phyloP scores from a whole-genome alignment of 2,888 invertebrate genomes.

The Agonopterix heracliana region DNA sequence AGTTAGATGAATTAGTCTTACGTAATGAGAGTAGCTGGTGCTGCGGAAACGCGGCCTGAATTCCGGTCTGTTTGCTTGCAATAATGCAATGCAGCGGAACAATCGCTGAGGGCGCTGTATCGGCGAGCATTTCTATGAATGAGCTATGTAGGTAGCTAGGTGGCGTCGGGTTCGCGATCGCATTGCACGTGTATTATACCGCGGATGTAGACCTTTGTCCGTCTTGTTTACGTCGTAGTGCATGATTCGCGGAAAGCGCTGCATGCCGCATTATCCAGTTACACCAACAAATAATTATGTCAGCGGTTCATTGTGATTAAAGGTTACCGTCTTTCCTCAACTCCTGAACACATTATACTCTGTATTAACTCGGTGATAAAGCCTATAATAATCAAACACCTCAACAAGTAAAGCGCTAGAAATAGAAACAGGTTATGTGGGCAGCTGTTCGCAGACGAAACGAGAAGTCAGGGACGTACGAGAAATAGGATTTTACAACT shows the following conservation, averaged over 20 bases:
- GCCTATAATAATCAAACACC: slow-evolving; percentile 41
- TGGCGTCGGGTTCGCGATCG: slow-evolving; percentile 45
- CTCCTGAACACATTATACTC: slow-evolving; percentile 23
- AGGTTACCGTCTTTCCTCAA: slow-evolving; percentile 36
- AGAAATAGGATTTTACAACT: slow-evolving; percentile 43
- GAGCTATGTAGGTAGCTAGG: slow-evolving; percentile 31
- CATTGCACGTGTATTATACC: slow-evolving; percentile 32
- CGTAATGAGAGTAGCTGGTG: slow-evolving; percentile 20
- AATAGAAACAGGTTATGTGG: slow-evolving; percentile 65
- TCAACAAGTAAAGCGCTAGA: slow-evolving; percentile 27
- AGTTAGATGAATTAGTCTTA: slow-evolving; percentile 10
- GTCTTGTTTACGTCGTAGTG: slow-evolving; percentile 46
- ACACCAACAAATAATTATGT: slow-evolving; percentile 65
- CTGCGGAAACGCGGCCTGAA: slow-evolving; percentile 41
- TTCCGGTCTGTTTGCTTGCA: slow-evolving; percentile 44
- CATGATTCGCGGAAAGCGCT: slow-evolving; percentile 54
- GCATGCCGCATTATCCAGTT: slow-evolving; percentile 50
- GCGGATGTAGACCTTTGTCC: slow-evolving; percentile 47
- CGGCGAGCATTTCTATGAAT: slow-evolving; percentile 50
- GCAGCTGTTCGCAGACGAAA: slow-evolving; percentile 54
- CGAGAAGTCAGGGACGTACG: slow-evolving; percentile 52
- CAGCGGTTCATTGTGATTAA: slow-evolving; percentile 57
- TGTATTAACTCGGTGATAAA: slow-evolving; percentile 30
- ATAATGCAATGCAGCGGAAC: slow-evolving; percentile 32
- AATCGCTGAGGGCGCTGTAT: slow-evolving; percentile 35